Evolutionary conservation across 1,140 invertebrate genomes (phyloP).

Genomic region (Vollenhovia emeryi): DNA sequence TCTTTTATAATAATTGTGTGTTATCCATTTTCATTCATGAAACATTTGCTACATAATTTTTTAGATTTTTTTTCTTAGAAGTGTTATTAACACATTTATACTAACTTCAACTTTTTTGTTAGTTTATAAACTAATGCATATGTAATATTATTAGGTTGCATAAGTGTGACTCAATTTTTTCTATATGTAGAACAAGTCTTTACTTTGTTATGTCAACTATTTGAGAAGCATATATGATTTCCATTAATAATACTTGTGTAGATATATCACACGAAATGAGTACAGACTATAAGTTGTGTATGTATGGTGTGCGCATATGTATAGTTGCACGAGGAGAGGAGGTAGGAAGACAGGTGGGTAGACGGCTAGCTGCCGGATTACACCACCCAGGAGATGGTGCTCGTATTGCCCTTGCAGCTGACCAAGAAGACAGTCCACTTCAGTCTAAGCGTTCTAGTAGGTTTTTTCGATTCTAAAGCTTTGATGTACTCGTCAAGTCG

Average conservation of each 20-base stretch:
- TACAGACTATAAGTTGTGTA: slow-evolving; percentile 63
- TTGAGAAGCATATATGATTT: neutral
- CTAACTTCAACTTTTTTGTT: neutral
- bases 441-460: slow-evolving; percentile 92
- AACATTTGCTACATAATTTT: neutral
- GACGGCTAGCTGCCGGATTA: slow-evolving; percentile 87
- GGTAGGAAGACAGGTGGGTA: slow-evolving; percentile 87
- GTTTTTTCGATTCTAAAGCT: slow-evolving; percentile 83
- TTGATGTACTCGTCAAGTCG: slow-evolving; percentile 56
- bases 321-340: slow-evolving; percentile 87
- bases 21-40: neutral
- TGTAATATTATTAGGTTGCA: neutral
- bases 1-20: neutral
- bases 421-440: slow-evolving; percentile 92
- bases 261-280: slow-evolving; percentile 33
- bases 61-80: neutral
- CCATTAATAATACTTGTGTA: slow-evolving; percentile 8
- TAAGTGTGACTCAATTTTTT: neutral
- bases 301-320: slow-evolving; percentile 82
- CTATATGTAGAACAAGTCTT: neutral
- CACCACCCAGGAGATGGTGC: slow-evolving; percentile 86
- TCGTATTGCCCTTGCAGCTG: slow-evolving; percentile 85
- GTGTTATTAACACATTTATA: neutral
- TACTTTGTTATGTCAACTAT: neutral
- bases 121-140: slow-evolving; percentile 1